Evolutionary conservation across 1,140 invertebrate genomes (phyloP), one percentile per base, ranked within the genome.

Genomic region (Drosophila baimaii): DNA sequence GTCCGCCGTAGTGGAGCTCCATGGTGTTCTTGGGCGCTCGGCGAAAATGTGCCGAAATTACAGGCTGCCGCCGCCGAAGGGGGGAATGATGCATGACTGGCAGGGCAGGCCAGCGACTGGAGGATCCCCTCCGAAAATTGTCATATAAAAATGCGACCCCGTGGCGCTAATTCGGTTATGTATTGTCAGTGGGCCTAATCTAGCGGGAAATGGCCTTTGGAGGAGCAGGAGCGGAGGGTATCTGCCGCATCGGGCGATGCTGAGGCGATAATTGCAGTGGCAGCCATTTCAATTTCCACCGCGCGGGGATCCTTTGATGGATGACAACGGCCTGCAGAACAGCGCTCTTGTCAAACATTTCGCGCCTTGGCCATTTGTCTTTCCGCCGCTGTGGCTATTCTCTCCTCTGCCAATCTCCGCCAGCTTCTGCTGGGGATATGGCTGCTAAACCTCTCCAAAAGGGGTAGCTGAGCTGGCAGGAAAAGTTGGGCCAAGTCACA

Each of bases 321-420:
- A 85, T 85, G 81, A 23, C 64, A 54, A 25, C 33, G 61, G 51
- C 47, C 81, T 44, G 63, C 63, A 33, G 46, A 55, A 23, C 79
- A 46, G 15, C 70, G 52, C 21, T 79, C 63, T 82, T 83, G 83
- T 77, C 77, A 84, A 84, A 84, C 79, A 86, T 59, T 86, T 86
- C 79, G 83, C 83, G 83, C 76, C 79, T 88, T 88, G 79, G 79
- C 76, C 83, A 86, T 86, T 86, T 86, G 76, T 88, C 79, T 88
- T 81, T 72, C 64, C 33, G 51, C 59, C 37, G 17, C 55, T 43
- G 44, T 19, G 33, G 21, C 47, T 59, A 15, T 4, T 1, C 37
- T 21, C 19, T 57, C 27, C 41, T 37, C 15, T 27, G 15, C 23
- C 37, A 35, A 25, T 62, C 39, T 44, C 39, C 21, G n/a, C 21